Evolutionary conservation across 1,140 invertebrate species (phyloP).

Genomic region (Latrodectus geometricus): DNA sequence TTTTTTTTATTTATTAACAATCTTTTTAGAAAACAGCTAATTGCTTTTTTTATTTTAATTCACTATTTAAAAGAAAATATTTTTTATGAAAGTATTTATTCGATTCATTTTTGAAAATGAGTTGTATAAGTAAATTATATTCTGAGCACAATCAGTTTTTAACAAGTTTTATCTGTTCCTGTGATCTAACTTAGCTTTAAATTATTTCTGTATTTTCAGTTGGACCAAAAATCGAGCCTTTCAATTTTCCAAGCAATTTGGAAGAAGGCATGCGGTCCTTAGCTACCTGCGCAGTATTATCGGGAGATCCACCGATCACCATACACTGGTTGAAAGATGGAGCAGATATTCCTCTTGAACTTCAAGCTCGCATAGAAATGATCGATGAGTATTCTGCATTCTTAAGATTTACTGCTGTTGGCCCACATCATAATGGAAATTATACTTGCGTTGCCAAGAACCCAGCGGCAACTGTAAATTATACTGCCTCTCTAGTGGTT

Average conservation of each 20-base stretch:
- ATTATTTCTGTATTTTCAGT: slow-evolving; percentile 68
- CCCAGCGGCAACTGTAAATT: slow-evolving; percentile 67
- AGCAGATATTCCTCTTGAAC: slow-evolving; percentile 74
- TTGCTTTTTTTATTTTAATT: no score
- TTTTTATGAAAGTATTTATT: no score
- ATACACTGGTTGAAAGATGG: slow-evolving; percentile 91
- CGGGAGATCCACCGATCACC: slow-evolving; percentile 91
- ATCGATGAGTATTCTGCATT: slow-evolving; percentile 63
- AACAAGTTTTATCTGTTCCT: not conserved
- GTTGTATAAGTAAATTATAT: no score
- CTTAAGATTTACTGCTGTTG: slow-evolving; percentile 64
- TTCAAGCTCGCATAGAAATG: slow-evolving; percentile 62
- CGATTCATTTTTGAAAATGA: no score
- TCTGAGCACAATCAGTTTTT: no score
- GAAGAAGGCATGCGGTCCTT: slow-evolving; percentile 88
- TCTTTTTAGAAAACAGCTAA: no score
- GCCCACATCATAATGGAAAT: slow-evolving; percentile 70
- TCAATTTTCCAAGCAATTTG: slow-evolving; percentile 80
- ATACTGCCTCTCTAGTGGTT: slow-evolving; percentile 69
- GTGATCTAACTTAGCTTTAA: not conserved
- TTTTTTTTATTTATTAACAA: no score
- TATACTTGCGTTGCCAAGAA: slow-evolving; percentile 71
- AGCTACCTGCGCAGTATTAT: slow-evolving; percentile 92
- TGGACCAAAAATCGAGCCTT: slow-evolving; percentile 71
- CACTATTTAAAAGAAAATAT: no score